Conservation (phyloP, 2,888 invertebrate species). For the Ditylenchus weischeri region DNA sequence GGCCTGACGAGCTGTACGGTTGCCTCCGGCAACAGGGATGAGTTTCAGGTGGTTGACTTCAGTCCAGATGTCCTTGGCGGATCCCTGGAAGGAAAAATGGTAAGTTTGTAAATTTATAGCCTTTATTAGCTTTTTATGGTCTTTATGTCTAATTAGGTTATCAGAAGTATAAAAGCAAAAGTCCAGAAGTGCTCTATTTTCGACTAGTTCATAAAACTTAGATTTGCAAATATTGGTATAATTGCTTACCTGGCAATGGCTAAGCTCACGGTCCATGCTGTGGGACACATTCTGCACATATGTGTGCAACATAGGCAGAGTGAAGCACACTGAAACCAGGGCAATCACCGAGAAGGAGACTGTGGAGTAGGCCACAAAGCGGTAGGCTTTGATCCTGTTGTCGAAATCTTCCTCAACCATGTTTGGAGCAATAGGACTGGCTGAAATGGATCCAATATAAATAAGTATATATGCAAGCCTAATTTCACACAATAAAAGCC, state of each 20-base stretch:
- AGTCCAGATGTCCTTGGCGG: slow-evolving; percentile 56
- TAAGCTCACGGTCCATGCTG: slow-evolving; percentile 27
- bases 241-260: slow-evolving; percentile 16
- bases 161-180: too few relatives aligned
- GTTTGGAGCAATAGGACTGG: not conserved
- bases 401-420: slow-evolving; percentile 33
- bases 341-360: slow-evolving; percentile 28
- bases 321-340: slow-evolving; percentile 29
- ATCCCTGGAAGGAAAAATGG: slow-evolving; percentile 32
- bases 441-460: too few relatives aligned
- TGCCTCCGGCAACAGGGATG: slow-evolving; percentile 41
- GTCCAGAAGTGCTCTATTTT: too few relatives aligned
- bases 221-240: not conserved
- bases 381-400: slow-evolving; percentile 49
- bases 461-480: too few relatives aligned
- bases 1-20: slow-evolving; percentile 49
- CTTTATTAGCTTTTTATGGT: too few relatives aligned
- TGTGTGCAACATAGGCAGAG: slow-evolving; percentile 27
- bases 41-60: slow-evolving; percentile 52
- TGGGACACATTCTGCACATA: slow-evolving; percentile 26
- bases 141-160: not conserved
- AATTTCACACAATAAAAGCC: too few relatives aligned
- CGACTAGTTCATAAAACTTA: not conserved
- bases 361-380: slow-evolving; percentile 33
- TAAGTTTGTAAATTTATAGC: not conserved